A percentile compares a stretch with the other conserved stretches of the same genome.
Conservation (phyloP, 2,888 invertebrate genomes). For the Nymphalis polychloros region DNA sequence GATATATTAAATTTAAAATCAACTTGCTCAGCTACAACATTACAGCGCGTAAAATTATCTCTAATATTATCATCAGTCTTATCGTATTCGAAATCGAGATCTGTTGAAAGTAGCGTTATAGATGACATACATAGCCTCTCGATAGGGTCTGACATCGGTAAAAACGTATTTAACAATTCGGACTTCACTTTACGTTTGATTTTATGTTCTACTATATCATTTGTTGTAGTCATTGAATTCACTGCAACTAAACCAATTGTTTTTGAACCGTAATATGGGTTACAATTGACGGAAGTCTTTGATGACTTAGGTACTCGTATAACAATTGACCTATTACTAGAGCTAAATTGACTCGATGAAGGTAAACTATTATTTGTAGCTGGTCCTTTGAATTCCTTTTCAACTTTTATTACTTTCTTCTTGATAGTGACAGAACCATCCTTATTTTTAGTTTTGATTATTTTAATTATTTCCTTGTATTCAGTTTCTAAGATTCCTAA, state of each 20-base stretch:
- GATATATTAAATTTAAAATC: too few relatives aligned
- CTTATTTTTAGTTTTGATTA: conserved; percentile 47
- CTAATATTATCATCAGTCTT: conserved; percentile 10
- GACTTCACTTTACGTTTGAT: conserved; percentile 32
- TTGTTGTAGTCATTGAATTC: conserved; percentile 20
- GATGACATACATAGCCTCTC: conserved; percentile 40
- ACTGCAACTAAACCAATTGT: conserved; percentile 41
- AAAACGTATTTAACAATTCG: conserved; percentile 28
- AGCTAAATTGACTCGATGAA: conserved; percentile 27
- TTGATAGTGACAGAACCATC: conserved; percentile 52
- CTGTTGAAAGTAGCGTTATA: conserved; percentile 31
- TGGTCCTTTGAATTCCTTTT: conserved; percentile 45
- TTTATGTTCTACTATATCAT: conserved; percentile 2
- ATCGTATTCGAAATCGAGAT: conserved; percentile 31
- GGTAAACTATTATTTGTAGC: conserved; percentile 29
- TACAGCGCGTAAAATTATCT: conserved; percentile 3
- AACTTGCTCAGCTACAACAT: conserved; percentile 9
- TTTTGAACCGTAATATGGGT: conserved; percentile 40
- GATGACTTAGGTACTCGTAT: conserved; percentile 32
- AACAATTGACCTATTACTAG: conserved; percentile 26
- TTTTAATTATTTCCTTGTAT: conserved; percentile 50
- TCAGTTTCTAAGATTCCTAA: conserved; percentile 49
- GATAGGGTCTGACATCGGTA: conserved; percentile 35
- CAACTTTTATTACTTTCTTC: conserved; percentile 48
- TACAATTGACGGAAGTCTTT: conserved; percentile 43